Base-by-base conservation (phyloP, 2,113 vertebrate genomes). In the Leucoraja erinaceus region DNA sequence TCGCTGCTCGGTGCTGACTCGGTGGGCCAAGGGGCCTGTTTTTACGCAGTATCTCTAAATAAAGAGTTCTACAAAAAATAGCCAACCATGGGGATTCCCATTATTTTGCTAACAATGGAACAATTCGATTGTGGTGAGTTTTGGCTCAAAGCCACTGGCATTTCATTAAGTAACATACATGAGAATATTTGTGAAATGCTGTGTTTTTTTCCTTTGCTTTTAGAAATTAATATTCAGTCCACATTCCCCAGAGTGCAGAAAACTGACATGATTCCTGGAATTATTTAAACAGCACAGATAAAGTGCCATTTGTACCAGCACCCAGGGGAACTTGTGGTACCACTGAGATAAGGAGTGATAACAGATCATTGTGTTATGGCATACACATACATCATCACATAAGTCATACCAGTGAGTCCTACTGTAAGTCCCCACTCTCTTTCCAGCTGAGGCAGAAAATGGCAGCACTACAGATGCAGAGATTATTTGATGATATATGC, bases 211-310 rank as follows among this genome's bases (percentile, higher is more conserved):
- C 14, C n/a, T 68, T 12, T 90, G n/a, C 0, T n/a, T 68, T 90
- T 33, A 90, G 14, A 8, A 33, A 38, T 68, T 90, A 68, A 90
- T 68, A 38, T 90, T 90, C 86, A 31, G 63, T 68, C 63, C 18
- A 88, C 28, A 20, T 90, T 68, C n/a, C 61, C 31, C 33, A n/a
- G 86, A 33, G 31, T 20, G 12, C n/a, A 68, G 86, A 90, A 90
- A 63, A n/a, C 63, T 90, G 86, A 68, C 86, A 90, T 31, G 66
- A 90, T 68, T 14, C 86, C 61, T 38, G 61, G 61, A 90, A 90
- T 90, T 90, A 90, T 90, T 90, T 90, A 22, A 84, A 68, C 61
- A 68, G 63, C 12, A 38, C 61, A 90, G 31, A 90, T 90, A 90
- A 90, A 90, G 22, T 68, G 14, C 12, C 61, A 90, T 90, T 90